Base-by-base conservation (phyloP, 2,888 invertebrate species). In the Dryomyza anilis region DNA sequence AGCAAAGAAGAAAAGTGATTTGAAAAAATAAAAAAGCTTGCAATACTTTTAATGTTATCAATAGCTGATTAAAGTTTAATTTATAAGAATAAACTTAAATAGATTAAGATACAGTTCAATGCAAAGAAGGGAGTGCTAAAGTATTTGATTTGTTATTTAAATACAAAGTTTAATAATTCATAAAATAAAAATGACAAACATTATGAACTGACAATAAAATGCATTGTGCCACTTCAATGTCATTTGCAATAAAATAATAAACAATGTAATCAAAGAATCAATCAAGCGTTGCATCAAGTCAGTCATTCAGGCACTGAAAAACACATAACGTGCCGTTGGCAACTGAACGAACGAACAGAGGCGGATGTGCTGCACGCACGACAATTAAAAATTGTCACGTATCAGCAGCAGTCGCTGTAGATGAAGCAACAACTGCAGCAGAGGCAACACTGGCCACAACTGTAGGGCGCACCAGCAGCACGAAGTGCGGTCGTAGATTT, bases 341-440 rank as follows among this genome's bases (percentile, higher is more conserved):
- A 4, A 23, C 19, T 16, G 48, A 12, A 12, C 12, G 5, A 23
- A 19, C 27, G 16, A n/a, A 27, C 27, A 30, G 8, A 12, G 23
- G 48, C 48, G 59, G 59, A 46, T 59, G 59, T 25, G 25, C n/a
- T n/a, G n/a, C 59, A 59, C 59, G 59, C 59, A 59, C 58, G 65
- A 53, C 69, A 72, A 72, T 72, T 71, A 69, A 67, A 64, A 72
- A 72, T 65, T 66, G 73, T 73, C 73, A 74, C 73, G 73, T 74
- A 70, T 62, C 63, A 16, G 36, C 46, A 48, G 52, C 63, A 59
- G 43, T 12, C 48, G 52, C 55, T 21, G 45, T 19, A 50, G 53
- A 46, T 10, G 63, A 53, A 33, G 29, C 36, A 52, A 43, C 43
- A 39, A 25, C 39, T 52, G 14, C 59, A 59, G 30, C 59, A 52